A percentile compares a stretch with the other conserved stretches of the same genome.
Evolutionary conservation across 2,797 vertebrate genomes (phyloP).

Genomic region (Anguilla obscura): DNA sequence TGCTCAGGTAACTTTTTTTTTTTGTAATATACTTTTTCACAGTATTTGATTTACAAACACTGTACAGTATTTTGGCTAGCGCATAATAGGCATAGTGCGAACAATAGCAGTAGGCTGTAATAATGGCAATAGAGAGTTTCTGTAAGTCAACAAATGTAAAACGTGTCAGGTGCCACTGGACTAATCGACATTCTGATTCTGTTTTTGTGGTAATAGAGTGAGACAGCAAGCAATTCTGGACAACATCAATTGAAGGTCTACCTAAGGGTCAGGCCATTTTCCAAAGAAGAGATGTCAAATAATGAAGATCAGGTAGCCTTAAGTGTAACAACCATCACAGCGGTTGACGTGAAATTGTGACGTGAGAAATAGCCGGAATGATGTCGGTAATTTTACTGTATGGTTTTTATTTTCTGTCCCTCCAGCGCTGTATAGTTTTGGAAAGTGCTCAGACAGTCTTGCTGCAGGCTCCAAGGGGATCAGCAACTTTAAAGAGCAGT

Average conservation of each 20-base stretch:
- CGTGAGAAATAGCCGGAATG: background rate
- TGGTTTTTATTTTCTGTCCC: background rate
- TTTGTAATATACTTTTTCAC: no score
- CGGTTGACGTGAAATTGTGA: background rate
- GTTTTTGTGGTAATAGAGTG: slow-evolving; percentile 49
- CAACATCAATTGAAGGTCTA: slow-evolving; percentile 80
- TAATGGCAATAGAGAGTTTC: background rate
- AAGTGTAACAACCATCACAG: background rate
- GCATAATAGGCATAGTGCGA: no score
- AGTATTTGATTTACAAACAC: background rate
- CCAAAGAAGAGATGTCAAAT: slow-evolving; percentile 73
- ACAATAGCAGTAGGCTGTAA: background rate
- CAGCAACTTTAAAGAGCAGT: slow-evolving; percentile 80
- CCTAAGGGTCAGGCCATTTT: slow-evolving; percentile 82
- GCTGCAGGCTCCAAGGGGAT: slow-evolving; percentile 82
- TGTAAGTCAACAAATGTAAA: background rate
- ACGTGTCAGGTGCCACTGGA: background rate
- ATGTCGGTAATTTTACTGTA: background rate
- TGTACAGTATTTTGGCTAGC: background rate
- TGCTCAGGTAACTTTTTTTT: slow-evolving; percentile 44
- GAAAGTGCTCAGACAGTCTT: slow-evolving; percentile 73
- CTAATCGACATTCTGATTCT: background rate
- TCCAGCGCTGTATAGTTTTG: slow-evolving; percentile 79
- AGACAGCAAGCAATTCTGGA: slow-evolving; percentile 43
- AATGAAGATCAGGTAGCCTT: slow-evolving; percentile 77